Percentiles rank a stretch among this genome's conserved stretches.
Conservation (phyloP, 1,140 invertebrate genomes). For the Brachionus paranguensis region DNA sequence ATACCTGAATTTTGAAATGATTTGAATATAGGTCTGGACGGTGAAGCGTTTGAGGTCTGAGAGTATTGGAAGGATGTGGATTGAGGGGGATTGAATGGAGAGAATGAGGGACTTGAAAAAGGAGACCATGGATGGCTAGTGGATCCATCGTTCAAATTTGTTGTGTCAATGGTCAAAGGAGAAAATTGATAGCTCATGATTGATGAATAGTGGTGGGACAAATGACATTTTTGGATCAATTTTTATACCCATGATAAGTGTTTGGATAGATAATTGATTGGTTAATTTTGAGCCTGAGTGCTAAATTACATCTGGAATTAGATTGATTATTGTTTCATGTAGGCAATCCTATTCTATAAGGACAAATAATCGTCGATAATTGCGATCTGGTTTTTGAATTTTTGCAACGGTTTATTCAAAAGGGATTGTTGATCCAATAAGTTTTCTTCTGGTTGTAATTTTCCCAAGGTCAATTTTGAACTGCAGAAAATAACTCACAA, state of each 20-base stretch:
- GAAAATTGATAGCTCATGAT: not conserved
- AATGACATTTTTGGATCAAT: not conserved
- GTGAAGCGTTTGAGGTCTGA: not conserved
- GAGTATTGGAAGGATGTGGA: slow-evolving; percentile 1
- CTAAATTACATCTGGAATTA: not conserved
- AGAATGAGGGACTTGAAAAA: not conserved
- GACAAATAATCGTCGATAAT: not conserved
- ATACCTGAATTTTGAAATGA: not conserved
- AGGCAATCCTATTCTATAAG: not conserved
- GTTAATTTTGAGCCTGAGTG: not conserved
- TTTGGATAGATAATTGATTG: not conserved
- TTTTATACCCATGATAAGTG: not conserved
- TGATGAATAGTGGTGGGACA: not conserved
- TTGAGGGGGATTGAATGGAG: not conserved
- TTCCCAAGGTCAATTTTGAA: too few species aligned
- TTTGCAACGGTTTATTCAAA: not conserved
- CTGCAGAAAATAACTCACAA: too few species aligned
- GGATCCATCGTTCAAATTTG: not conserved
- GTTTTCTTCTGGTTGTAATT: not conserved
- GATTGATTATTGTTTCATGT: not conserved
- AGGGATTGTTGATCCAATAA: not conserved
- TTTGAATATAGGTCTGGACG: not conserved
- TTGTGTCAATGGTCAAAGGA: not conserved
- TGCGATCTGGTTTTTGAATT: not conserved
- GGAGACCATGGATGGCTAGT: not conserved